These are phyloP conservation scores for Brachypalpus laphriformis DNA, from an alignment of 2,888 invertebrate species.

Conservation along the genomic window DNA sequence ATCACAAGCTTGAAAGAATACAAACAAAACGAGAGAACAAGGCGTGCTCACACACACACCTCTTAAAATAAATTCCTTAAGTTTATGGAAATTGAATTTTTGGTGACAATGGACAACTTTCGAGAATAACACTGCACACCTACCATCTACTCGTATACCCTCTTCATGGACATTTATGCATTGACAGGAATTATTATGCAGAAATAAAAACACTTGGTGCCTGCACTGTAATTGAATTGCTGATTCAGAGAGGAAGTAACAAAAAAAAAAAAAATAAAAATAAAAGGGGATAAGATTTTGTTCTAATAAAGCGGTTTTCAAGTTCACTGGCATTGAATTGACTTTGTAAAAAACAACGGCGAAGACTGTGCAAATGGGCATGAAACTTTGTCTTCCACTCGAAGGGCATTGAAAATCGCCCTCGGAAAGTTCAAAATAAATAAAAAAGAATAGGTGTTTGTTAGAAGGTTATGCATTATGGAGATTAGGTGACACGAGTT, in stretches of 20 bases:
- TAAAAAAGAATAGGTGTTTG: not conserved
- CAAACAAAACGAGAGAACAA: not conserved
- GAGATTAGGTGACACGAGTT: slow-evolving; percentile 20
- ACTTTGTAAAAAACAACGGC: slow-evolving; percentile 17
- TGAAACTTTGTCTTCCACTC: not conserved
- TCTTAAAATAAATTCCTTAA: slow-evolving; percentile 35
- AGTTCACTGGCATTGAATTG: slow-evolving; percentile 60
- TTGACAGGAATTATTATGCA: slow-evolving; percentile 29
- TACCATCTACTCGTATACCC: no score
- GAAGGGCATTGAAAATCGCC: not conserved
- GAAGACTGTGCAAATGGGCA: not conserved
- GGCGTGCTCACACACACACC: slow-evolving; percentile 5
- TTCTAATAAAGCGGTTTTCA: slow-evolving; percentile 34
- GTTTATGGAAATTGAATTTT: slow-evolving; percentile 52
- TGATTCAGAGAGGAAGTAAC: slow-evolving; percentile 14
- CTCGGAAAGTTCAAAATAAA: slow-evolving; percentile 18
- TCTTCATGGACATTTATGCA: slow-evolving; percentile 4
- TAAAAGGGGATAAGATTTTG: slow-evolving; percentile 29
- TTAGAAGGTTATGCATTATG: slow-evolving; percentile 34
- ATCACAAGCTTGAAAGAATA: slow-evolving; percentile 38
- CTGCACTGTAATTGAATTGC: slow-evolving; percentile 54
- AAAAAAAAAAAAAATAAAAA: no score
- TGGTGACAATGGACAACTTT: slow-evolving; percentile 46
- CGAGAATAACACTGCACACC: not conserved
- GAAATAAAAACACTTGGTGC: slow-evolving; percentile 3